Evolutionary conservation across 2,888 invertebrate genomes (phyloP).

Genomic region (Lissonota sp.): DNA sequence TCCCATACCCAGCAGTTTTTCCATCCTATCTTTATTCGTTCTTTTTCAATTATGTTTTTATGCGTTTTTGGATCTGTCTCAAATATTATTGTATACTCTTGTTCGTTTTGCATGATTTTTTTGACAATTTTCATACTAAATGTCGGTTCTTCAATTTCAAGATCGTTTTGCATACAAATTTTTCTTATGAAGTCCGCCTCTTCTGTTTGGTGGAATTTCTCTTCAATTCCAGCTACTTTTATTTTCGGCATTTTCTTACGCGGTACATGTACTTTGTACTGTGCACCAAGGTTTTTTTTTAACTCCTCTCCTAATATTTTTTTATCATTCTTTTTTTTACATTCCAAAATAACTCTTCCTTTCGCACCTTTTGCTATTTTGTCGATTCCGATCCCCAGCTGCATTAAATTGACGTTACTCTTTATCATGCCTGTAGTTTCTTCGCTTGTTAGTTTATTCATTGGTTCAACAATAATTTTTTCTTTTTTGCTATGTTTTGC

Average conservation of each 20-base stretch:
- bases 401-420: conserved; percentile 41
- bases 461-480: conserved; percentile 31
- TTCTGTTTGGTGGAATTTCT: conserved; percentile 15
- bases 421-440: conserved; percentile 33
- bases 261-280: conserved; percentile 37
- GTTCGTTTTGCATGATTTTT: too few species aligned
- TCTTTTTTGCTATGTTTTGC: conserved; percentile 16
- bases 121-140: too few species aligned
- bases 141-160: neutral
- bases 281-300: conserved; percentile 27
- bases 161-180: conserved; percentile 41
- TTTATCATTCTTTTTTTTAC: conserved; percentile 15
- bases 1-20: too few species aligned
- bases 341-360: conserved; percentile 47
- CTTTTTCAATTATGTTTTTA: too few species aligned
- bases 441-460: conserved; percentile 35
- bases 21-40: too few species aligned
- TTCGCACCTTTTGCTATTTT: conserved; percentile 26
- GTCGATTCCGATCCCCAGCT: conserved; percentile 22
- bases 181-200: conserved; percentile 35
- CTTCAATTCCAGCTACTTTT: conserved; percentile 52
- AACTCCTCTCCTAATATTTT: conserved; percentile 35
- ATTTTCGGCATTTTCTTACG: conserved; percentile 44
- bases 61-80: too few species aligned
- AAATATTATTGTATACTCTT: too few species aligned